Base-by-base conservation (phyloP, 2,797 vertebrate species). In the Sebastes matsubarae region DNA sequence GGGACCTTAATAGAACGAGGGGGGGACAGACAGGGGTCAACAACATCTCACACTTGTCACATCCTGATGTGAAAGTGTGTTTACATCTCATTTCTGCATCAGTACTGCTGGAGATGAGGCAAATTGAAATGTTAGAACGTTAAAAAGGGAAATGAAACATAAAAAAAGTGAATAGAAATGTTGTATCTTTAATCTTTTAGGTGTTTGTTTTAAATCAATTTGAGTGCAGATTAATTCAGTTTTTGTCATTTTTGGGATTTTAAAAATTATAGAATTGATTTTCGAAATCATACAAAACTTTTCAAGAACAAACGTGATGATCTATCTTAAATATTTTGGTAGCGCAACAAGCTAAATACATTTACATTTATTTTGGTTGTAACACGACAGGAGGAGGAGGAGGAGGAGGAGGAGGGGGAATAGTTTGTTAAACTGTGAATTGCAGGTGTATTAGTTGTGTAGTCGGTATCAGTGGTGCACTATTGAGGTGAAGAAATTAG, bases 11-110 rank as follows among this genome's bases (percentile, higher is more conserved):
- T 75, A 85, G 84, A 85, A 89, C 75, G 83, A 84, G 84, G 72
- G 84, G 38, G 87, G 91, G 89, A 91, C 90, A 90, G 89, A 81
- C 90, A 84, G 81, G 92, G 94, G 93, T 96, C 94, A 95, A 91
- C 91, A 90, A 50, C 91, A 91, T 92, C 93, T 90, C 90, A 92
- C 90, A 89, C 89, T 89, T 90, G 93, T 89, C 86, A 89, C 84
- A 75, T 73, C 78, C 84, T 42, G 46, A 82, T 77, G 92, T 90
- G 86, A 89, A 92, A 88, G 90, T 89, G 80, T 81, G 83, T 84
- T 81, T 85, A 87, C 87, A 79, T 92, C 87, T 91, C 68, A 82
- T 80, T 89, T 72, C 70, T 83, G 20, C 5, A 80, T 58, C 18
- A 68, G 38, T 1, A 2, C 25, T 1, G 0, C 0, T 3, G n/a